These are phyloP conservation scores for Salvator merianae DNA, from an alignment of 2,113 vertebrate genomes.

Conservation along the genomic window DNA sequence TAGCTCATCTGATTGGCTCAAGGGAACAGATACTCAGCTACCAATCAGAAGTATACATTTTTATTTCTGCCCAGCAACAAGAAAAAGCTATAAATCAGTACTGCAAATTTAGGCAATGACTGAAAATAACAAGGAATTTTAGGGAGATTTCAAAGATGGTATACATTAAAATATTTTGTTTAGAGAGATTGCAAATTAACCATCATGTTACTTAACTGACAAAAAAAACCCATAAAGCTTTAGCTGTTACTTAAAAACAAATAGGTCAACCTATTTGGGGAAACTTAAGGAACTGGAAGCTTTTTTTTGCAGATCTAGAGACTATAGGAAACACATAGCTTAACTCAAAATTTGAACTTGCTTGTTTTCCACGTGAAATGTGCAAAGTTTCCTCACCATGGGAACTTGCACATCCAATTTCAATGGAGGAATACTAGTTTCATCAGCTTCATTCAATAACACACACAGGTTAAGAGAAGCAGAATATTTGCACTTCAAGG, in stretches of 20 bases:
- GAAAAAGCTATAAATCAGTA: conserved; percentile 39
- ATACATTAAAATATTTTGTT: not conserved
- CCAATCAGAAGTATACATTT: conserved; percentile 59
- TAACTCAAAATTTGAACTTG: not conserved
- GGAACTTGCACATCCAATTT: not conserved
- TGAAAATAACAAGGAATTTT: not conserved
- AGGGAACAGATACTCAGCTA: not conserved
- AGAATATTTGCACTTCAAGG: not conserved
- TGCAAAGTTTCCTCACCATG: not conserved
- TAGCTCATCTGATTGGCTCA: conserved; percentile 59
- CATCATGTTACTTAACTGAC: not conserved
- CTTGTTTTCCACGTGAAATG: not conserved
- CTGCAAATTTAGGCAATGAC: not conserved
- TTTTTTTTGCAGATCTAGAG: not conserved
- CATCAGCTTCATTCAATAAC: not conserved
- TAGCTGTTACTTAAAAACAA: not conserved
- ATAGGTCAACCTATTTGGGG: not conserved
- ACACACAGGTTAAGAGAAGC: not conserved
- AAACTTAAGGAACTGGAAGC: not conserved
- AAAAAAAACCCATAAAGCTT: not conserved
- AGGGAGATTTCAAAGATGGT: not conserved
- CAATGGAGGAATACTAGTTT: not conserved
- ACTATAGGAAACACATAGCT: not conserved
- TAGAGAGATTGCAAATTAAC: not conserved
- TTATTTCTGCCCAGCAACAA: conserved; percentile 70